These are phyloP conservation scores for Drosophila quinaria DNA, from an alignment of 2,888 invertebrate species.

Conservation along the genomic window DNA sequence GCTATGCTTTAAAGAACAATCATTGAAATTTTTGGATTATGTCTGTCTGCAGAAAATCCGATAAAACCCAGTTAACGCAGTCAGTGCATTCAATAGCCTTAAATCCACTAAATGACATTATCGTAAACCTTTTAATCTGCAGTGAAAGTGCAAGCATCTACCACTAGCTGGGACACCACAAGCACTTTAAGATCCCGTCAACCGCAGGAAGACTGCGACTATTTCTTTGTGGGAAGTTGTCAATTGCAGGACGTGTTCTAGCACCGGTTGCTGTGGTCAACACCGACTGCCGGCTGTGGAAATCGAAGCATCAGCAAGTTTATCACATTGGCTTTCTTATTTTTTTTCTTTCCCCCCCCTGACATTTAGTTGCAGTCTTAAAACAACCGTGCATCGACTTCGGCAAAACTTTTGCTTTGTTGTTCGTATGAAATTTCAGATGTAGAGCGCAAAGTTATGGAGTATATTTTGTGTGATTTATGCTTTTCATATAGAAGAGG, in stretches of 20 bases:
- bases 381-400: slow-evolving; percentile 20
- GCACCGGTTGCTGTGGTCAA: slow-evolving; percentile 46
- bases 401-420: slow-evolving; percentile 15
- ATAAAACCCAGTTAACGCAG: slow-evolving; percentile 8
- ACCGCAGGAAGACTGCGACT: slow-evolving; percentile 38
- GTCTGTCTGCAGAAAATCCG: background rate
- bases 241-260: slow-evolving; percentile 44
- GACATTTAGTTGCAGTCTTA: slow-evolving; percentile 39
- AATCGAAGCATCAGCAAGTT: slow-evolving; percentile 65
- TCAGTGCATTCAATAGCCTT: slow-evolving; percentile 48
- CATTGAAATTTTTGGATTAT: background rate
- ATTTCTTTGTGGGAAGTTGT: slow-evolving; percentile 34
- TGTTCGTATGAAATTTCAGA: slow-evolving; percentile 16
- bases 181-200: slow-evolving; percentile 55
- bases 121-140: slow-evolving; percentile 54
- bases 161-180: slow-evolving; percentile 23
- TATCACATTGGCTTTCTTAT: slow-evolving; percentile 37
- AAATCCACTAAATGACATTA: slow-evolving; percentile 38
- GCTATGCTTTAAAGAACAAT: background rate
- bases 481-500: slow-evolving; percentile 59
- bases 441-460: slow-evolving; percentile 46
- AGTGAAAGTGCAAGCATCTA: slow-evolving; percentile 27
- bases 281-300: slow-evolving; percentile 37
- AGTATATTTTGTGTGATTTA: slow-evolving; percentile 65
- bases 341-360: slow-evolving; percentile 12